A percentile compares a stretch with the other conserved stretches of the same genome.
These are phyloP conservation scores for Drosophila peninsularis DNA, from an alignment of 2,888 invertebrate genomes.

Conservation along the genomic window DNA sequence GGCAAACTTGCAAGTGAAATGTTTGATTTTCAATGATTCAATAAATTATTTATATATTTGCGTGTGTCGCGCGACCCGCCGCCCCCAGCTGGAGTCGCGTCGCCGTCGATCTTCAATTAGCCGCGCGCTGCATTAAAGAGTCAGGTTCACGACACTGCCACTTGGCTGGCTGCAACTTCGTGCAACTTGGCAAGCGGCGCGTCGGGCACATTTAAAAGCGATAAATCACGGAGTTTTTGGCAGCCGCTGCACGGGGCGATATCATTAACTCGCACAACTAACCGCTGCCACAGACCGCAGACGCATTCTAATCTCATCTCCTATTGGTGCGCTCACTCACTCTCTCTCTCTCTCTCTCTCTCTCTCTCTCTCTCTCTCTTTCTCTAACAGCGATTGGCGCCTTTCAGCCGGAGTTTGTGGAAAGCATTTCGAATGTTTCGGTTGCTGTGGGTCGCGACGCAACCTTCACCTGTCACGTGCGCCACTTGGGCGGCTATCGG, in stretches of 20 bases:
- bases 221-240: slow-evolving; percentile 76
- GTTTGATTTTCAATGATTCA: slow-evolving; percentile 82
- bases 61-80: slow-evolving; percentile 47
- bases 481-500: slow-evolving; percentile 94
- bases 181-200: slow-evolving; percentile 51
- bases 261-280: slow-evolving; percentile 71
- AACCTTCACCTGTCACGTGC: slow-evolving; percentile 93
- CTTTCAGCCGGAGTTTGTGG: slow-evolving; percentile 93
- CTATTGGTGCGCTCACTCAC: slow-evolving; percentile 22
- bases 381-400: slow-evolving; percentile 87
- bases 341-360: background rate
- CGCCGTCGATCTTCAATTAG: slow-evolving; percentile 74
- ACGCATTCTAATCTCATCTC: slow-evolving; percentile 59
- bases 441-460: slow-evolving; percentile 94
- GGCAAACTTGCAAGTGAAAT: slow-evolving; percentile 80
- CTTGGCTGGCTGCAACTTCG: slow-evolving; percentile 25
- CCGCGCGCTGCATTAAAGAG: slow-evolving; percentile 41
- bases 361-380: background rate
- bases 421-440: slow-evolving; percentile 93
- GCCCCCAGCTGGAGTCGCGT: slow-evolving; percentile 3
- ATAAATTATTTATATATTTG: slow-evolving; percentile 80
- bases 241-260: slow-evolving; percentile 54
- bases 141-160: slow-evolving; percentile 18
- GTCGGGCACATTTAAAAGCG: slow-evolving; percentile 74
- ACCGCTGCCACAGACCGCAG: slow-evolving; percentile 42